Evolutionary conservation across 2,113 vertebrate genomes (phyloP).

Genomic region (Hippolais icterina): DNA sequence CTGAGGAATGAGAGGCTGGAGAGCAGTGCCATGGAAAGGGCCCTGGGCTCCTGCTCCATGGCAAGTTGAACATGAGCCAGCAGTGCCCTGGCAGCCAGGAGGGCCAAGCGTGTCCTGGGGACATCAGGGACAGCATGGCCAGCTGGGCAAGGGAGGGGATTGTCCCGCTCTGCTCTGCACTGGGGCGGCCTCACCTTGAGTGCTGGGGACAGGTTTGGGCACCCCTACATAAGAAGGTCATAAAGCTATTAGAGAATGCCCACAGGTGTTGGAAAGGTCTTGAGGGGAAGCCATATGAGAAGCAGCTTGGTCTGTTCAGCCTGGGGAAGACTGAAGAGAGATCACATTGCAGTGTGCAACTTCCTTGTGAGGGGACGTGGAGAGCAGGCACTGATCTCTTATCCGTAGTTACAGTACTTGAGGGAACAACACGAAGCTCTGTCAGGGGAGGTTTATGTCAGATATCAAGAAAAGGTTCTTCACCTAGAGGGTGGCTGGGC

Average conservation of each 20-base stretch:
- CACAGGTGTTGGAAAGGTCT: neutral
- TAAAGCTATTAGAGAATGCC: neutral
- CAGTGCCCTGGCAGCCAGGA: neutral
- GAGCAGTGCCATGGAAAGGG: neutral
- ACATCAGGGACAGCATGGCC: neutral
- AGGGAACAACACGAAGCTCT: neutral
- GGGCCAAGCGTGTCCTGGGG: neutral
- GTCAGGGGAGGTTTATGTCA: neutral
- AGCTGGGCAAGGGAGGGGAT: neutral
- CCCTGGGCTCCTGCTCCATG: neutral
- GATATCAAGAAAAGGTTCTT: neutral
- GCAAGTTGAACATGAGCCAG: neutral
- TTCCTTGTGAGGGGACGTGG: rapidly evolving
- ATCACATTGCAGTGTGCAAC: neutral
- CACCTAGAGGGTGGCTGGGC: neutral
- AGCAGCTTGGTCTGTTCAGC: neutral
- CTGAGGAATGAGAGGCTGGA: neutral
- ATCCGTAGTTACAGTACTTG: neutral
- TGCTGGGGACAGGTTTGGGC: neutral
- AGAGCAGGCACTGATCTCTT: neutral
- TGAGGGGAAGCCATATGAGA: neutral
- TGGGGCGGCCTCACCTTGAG: rapidly evolving
- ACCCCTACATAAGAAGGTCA: rapidly evolving
- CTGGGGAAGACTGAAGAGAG: neutral
- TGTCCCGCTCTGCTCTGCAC: neutral